phyloP scores from a whole-genome alignment of 2,113 vertebrate species.

The Scytalopus superciliaris region DNA sequence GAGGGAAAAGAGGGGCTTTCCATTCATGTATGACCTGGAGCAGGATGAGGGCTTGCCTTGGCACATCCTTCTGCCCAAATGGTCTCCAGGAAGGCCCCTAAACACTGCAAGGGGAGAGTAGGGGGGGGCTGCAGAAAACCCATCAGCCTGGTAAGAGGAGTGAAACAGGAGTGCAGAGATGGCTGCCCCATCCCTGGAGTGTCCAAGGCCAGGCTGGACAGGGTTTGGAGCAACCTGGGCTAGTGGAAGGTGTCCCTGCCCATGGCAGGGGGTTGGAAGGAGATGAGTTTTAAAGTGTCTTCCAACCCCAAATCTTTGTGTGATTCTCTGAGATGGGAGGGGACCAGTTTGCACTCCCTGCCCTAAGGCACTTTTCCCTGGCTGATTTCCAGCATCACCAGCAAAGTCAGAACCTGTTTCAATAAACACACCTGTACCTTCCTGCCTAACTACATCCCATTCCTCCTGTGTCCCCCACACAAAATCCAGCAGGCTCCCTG shows the following conservation, averaged over 20 bases:
- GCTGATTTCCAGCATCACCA: not conserved
- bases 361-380: not conserved
- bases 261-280: not conserved
- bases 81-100: not conserved
- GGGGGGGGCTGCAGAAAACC: not conserved
- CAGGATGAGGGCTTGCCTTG: not conserved
- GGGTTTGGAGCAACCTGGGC: not conserved
- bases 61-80: not conserved
- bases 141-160: not conserved
- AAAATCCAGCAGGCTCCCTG: not conserved
- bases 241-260: not conserved
- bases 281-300: not conserved
- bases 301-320: not conserved
- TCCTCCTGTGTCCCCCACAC: not conserved
- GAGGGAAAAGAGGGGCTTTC: not conserved
- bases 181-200: not conserved
- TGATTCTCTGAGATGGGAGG: not conserved
- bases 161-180: not conserved
- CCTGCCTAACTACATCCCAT: not conserved
- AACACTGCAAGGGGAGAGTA: not conserved
- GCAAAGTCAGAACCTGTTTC: not conserved
- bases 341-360: not conserved
- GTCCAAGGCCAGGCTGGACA: not conserved
- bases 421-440: not conserved
- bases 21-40: rapidly evolving